Conservation (phyloP, 2,888 invertebrate genomes). For the Globia sparganii region DNA sequence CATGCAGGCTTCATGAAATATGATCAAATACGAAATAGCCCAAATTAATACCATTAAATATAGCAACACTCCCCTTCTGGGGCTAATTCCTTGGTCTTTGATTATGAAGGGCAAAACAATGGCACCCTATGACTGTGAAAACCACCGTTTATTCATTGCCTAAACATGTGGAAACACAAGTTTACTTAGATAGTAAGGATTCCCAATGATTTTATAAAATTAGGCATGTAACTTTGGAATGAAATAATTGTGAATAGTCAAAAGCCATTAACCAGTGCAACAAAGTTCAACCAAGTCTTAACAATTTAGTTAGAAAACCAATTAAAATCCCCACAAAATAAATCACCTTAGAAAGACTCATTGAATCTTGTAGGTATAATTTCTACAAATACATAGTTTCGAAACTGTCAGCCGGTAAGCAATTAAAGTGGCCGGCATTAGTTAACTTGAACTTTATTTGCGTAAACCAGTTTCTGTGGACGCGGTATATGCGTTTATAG, state of each 20-base stretch:
- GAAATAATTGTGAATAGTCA: not conserved
- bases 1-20: not conserved
- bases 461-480: slow-evolving; percentile 59
- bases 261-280: slow-evolving; percentile 4
- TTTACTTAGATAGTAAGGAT: not conserved
- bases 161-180: not conserved
- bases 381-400: slow-evolving; percentile 57
- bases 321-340: slow-evolving; percentile 38
- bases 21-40: not conserved
- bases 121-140: too few species aligned
- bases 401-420: slow-evolving; percentile 44
- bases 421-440: slow-evolving; percentile 55
- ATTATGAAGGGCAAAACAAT: not conserved
- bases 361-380: slow-evolving; percentile 52
- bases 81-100: not conserved
- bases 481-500: slow-evolving; percentile 56
- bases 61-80: not conserved
- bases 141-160: not conserved
- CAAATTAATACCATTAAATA: not conserved
- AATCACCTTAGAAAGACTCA: slow-evolving; percentile 48
- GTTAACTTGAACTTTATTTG: slow-evolving; percentile 66
- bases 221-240: not conserved
- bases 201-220: too few species aligned
- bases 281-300: not conserved
- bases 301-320: slow-evolving; percentile 31